These are phyloP conservation scores for Serilophus lunatus DNA, from an alignment of 2,113 vertebrate species.

Conservation along the genomic window DNA sequence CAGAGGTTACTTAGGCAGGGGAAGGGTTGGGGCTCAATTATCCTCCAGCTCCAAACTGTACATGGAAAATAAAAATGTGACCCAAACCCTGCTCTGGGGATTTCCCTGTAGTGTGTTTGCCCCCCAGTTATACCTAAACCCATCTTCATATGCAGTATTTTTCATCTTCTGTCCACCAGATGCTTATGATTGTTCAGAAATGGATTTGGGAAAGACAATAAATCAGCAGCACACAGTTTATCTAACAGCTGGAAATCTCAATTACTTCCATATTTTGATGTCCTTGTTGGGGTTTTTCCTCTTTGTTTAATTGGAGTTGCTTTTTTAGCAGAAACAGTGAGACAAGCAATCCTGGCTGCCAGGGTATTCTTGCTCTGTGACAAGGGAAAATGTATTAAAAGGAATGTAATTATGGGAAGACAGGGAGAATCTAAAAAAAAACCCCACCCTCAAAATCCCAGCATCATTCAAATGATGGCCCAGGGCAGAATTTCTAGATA, in stretches of 20 bases:
- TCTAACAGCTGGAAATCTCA: background rate
- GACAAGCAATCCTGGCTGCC: background rate
- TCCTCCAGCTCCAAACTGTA: fast-evolving
- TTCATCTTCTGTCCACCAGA: background rate
- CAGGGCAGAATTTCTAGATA: background rate
- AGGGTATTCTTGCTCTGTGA: background rate
- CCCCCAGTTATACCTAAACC: background rate
- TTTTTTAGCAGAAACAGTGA: background rate
- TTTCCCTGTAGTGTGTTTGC: background rate
- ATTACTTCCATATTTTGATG: background rate
- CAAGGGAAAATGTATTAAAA: background rate
- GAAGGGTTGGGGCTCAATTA: background rate
- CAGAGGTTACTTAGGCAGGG: background rate
- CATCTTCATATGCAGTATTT: background rate
- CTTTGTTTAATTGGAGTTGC: background rate
- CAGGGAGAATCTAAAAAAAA: background rate
- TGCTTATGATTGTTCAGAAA: background rate
- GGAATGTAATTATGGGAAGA: background rate
- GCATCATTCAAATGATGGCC: background rate
- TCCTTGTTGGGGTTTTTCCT: background rate
- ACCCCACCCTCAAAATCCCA: background rate
- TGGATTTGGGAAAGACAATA: background rate
- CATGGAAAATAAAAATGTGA: background rate
- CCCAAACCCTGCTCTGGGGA: background rate
- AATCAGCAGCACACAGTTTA: background rate